Base-by-base conservation (phyloP, 2,113 vertebrate species). In the Polypterus bichir region DNA sequence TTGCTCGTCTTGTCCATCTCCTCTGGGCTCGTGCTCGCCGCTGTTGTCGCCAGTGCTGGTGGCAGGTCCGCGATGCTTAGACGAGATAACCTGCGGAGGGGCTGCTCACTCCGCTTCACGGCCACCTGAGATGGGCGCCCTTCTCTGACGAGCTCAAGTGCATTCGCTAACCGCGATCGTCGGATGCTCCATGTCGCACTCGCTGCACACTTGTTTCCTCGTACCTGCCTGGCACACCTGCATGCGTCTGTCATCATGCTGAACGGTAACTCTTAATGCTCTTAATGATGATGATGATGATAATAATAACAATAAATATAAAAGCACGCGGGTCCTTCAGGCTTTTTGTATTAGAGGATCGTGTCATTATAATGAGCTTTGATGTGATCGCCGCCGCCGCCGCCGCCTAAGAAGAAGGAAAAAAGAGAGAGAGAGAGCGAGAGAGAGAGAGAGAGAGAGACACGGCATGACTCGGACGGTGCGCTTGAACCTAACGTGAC, bases 281-380 rank as follows among this genome's bases (percentile, higher is more conserved):
- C 27, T 27, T 27, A 27, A 27, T 27, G 27, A 27, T 27, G 2
- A 27, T n/a, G n/a, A n/a, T 27, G 2, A 1, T 27, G 2, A 27
- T 27, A 27, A 27, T 74, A 75, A 54, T 56, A 64, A 67, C 59
- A 67, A 65, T 49, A 11, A 9, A 45, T 52, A 62, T 68, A 76
- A 75, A 70, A 77, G 82, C 79, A 27, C 27, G 27, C 27, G 27
- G 27, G 27, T 27, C 27, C 27, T 27, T 27, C 27, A 27, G 27
- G 27, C 27, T 27, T 27, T 27, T 1, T 83, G 83, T 80, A 84
- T 79, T 82, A 83, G 82, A 81, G 73, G 57, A 74, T 85, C 73
- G 72, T 87, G 78, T 86, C 84, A 86, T 84, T 88, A 58, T 58
- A 88, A 89, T 83, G 76, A 86, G 88, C 83, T 89, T 89, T 84